A percentile compares a stretch with the other conserved stretches of the same genome.
These are phyloP conservation scores for Taeniopygia guttata DNA, from an alignment of 2,797 vertebrate species.

Conservation along the genomic window DNA sequence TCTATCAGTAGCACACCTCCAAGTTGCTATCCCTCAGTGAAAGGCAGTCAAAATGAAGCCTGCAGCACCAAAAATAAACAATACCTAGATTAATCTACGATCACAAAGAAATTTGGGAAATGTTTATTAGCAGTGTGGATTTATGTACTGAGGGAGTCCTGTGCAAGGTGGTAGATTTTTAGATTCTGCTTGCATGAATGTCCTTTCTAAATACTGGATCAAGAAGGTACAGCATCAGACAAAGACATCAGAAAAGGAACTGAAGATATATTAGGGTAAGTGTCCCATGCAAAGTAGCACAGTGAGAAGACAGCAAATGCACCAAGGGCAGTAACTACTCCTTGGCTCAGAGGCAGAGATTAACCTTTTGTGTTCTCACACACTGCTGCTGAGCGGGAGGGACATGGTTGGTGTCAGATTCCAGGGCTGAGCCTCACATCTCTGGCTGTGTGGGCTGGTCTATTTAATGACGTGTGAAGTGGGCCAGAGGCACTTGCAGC, in stretches of 20 bases:
- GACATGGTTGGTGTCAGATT: rapidly evolving
- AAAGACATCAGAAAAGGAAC: neutral
- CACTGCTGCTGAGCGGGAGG: rapidly evolving
- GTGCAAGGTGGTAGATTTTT: neutral
- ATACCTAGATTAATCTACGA: neutral
- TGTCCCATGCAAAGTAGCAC: neutral
- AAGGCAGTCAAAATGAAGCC: neutral
- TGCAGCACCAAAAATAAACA: neutral
- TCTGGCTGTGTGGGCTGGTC: neutral
- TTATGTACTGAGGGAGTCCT: neutral
- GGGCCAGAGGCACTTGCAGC: neutral
- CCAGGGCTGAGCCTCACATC: rapidly evolving
- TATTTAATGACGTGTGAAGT: neutral
- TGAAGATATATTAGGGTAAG: neutral
- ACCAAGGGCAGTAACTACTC: neutral
- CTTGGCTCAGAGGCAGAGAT: neutral
- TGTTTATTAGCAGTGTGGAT: neutral
- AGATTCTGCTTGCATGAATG: neutral
- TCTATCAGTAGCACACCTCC: neutral
- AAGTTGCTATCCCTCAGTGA: neutral
- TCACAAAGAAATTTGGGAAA: neutral
- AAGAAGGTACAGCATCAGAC: neutral
- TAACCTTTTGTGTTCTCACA: neutral
- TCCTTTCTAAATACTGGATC: neutral
- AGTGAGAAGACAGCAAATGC: neutral